Base-by-base conservation (phyloP, 2,888 invertebrate genomes). In the Uloborus plumipes region DNA sequence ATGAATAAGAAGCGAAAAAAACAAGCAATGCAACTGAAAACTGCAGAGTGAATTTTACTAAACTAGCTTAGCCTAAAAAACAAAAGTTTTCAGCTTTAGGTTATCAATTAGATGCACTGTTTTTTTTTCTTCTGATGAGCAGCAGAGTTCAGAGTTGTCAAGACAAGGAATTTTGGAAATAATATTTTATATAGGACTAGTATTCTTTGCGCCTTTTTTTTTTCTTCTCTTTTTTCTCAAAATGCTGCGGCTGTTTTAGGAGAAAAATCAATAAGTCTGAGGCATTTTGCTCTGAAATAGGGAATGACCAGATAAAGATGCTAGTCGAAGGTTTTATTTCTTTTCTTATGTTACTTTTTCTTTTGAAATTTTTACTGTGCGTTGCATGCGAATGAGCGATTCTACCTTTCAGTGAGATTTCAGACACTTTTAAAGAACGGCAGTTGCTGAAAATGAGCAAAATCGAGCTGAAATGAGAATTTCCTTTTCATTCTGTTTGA, bases 101-200 rank as follows among this genome's bases (percentile, higher is more conserved):
- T 74, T 59, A 74, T 74, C 74, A 74, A 74, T 74, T 74, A 74
- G 74, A 65, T 66, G 58, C 58, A 14, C 20, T n/a, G 1, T 22
- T 71, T 58, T 49, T 9, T 22, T 71, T 58, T 49, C 20, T 58
- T 62, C 58, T 47, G 58, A 65, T 74, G 66, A 74, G 65, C 74
- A 65, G 58, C 31, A 31, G 49, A 58, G 31, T 26, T 26, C 22
- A 47, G 66, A 66, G 58, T 49, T 49, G 64, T 64, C n/a, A 26
- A 55, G 73, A 73, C 73, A 73, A 73, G 58, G 58, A 53, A 66
- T 65, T 58, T 20, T 20, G 58, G 65, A 49, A 47, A 65, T 74
- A 74, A 74, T 66, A 74, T 74, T 74, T 74, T 74, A 66, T 74
- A 66, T 74, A 74, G 66, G 49, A 49, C 15, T 65, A 47, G 74